phyloP scores from a whole-genome alignment of 1,140 invertebrate species.

The Doryteuthis pealeii region DNA sequence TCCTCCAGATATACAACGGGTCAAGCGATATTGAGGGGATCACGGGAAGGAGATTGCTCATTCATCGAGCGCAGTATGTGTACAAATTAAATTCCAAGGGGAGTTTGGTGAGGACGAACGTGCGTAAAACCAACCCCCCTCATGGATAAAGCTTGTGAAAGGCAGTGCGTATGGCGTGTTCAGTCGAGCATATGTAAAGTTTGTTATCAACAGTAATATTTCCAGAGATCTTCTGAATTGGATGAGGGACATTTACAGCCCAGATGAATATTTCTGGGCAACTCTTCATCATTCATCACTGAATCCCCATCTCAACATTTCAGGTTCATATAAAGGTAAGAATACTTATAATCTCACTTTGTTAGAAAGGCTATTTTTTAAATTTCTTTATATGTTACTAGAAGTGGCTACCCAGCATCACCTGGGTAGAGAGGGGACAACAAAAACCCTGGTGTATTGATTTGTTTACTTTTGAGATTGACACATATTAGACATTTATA shows the following conservation, averaged over 20 bases:
- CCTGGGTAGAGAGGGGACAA: no score
- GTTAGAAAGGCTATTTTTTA: no score
- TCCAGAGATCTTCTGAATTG: constrained; percentile 27
- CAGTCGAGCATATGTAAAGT: constrained; percentile 25
- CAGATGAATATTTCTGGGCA: constrained; percentile 34
- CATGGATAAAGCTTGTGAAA: constrained; percentile 25
- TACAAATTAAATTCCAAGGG: background rate
- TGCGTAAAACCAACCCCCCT: constrained; percentile 20
- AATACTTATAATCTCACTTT: no score
- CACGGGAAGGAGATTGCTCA: background rate
- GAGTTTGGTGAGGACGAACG: background rate
- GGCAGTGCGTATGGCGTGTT: constrained; percentile 31
- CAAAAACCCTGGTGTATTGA: no score
- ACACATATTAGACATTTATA: no score
- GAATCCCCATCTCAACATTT: background rate
- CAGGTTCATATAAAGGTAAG: constrained; percentile 2
- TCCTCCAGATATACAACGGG: constrained; percentile 26
- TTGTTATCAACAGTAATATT: constrained; percentile 14
- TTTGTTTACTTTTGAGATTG: no score
- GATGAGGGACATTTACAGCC: constrained; percentile 26
- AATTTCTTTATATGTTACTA: no score
- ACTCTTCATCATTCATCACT: constrained; percentile 22
- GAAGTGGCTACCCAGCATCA: no score
- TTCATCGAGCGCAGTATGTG: background rate
- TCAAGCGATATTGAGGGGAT: constrained; percentile 24